Conservation (phyloP, 1,140 invertebrate genomes). For the Helicoverpa armigera region DNA sequence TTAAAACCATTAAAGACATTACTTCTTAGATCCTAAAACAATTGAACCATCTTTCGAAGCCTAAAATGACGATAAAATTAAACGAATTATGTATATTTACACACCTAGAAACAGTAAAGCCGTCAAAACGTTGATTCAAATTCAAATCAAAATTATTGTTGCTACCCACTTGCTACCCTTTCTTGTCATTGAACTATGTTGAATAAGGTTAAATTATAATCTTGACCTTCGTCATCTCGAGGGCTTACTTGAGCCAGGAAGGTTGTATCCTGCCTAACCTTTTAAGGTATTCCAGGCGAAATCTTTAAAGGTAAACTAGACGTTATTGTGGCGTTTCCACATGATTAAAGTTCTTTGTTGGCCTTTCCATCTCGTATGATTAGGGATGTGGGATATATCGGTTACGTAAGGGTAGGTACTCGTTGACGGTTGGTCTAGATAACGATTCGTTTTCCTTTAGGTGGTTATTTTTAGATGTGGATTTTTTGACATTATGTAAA, state of each 20-base stretch:
- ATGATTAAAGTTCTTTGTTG: constrained; percentile 16
- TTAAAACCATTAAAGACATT: too few relatives aligned
- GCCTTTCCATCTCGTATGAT: neutral
- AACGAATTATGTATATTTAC: too few relatives aligned
- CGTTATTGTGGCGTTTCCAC: neutral
- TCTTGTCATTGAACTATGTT: constrained; percentile 20
- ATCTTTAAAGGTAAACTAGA: neutral
- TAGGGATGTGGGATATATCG: neutral
- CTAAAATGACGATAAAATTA: too few relatives aligned
- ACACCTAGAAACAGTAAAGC: neutral
- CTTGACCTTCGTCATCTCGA: constrained; percentile 19
- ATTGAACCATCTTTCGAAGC: too few relatives aligned
- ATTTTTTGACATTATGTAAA: too few relatives aligned
- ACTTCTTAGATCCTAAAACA: too few relatives aligned
- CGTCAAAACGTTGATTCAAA: neutral
- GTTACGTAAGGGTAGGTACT: neutral
- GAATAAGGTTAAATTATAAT: constrained; percentile 25
- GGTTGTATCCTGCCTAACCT: constrained; percentile 9
- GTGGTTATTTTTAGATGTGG: neutral
- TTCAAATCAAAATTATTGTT: constrained; percentile 8
- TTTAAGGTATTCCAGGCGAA: constrained; percentile 16
- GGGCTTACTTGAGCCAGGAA: neutral
- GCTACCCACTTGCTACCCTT: neutral
- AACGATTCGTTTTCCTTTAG: neutral
- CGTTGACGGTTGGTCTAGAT: neutral